Percentiles rank a stretch among this genome's conserved stretches.
These are phyloP conservation scores for Engraulis encrasicolus DNA, from an alignment of 2,113 vertebrate species.

Conservation along the genomic window DNA sequence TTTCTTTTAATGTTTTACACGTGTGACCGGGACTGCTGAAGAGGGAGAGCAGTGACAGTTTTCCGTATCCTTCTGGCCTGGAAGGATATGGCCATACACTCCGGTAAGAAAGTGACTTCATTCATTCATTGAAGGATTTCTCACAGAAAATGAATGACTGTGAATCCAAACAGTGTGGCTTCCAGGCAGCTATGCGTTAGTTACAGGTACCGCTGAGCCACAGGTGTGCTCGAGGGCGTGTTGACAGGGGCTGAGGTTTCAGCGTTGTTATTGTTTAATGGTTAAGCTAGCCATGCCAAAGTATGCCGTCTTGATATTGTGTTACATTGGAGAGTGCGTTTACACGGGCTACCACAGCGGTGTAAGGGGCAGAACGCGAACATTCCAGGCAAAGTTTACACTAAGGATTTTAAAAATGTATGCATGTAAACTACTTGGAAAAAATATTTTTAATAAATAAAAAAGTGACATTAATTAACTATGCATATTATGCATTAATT, in stretches of 20 bases:
- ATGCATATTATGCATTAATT: too few species aligned
- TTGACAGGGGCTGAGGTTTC: not conserved
- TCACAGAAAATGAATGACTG: not conserved
- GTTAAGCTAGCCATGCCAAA: not conserved
- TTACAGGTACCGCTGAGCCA: not conserved
- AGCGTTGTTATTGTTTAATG: not conserved
- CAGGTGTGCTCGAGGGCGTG: not conserved
- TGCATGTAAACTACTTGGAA: not conserved
- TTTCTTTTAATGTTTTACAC: not conserved
- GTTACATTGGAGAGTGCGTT: not conserved
- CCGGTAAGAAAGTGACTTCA: constrained; percentile 66
- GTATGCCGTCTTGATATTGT: not conserved
- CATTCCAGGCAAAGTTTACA: not conserved
- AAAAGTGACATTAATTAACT: not conserved
- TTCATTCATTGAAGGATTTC: not conserved
- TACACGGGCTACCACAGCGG: not conserved
- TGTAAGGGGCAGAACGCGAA: not conserved
- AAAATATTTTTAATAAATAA: not conserved
- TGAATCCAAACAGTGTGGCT: not conserved
- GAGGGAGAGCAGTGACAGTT: constrained; percentile 50
- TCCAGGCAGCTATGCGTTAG: not conserved
- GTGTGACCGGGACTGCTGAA: not conserved
- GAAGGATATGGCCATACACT: constrained; percentile 68
- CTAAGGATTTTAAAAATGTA: not conserved
- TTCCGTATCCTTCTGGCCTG: constrained; percentile 6